Conservation (phyloP, 2,797 vertebrate species). For the Melanotaenia boesemani region DNA sequence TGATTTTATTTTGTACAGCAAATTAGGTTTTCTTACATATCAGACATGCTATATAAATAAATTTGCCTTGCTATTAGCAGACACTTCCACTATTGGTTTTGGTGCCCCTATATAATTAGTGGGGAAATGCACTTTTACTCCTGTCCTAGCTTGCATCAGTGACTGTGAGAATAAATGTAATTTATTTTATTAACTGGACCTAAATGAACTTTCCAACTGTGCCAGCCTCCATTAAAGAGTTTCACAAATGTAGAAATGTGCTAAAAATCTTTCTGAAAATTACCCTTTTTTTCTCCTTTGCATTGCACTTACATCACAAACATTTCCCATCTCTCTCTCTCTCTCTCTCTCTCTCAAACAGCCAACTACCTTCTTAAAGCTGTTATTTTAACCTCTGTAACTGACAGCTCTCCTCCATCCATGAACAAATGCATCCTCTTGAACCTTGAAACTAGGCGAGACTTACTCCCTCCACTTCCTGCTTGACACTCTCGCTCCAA, state of each 20-base stretch:
- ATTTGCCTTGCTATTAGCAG: not conserved
- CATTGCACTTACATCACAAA: constrained; percentile 6
- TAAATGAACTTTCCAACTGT: constrained; percentile 20
- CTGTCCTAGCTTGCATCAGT: constrained; percentile 35
- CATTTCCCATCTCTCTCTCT: not conserved
- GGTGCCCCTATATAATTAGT: constrained; percentile 49
- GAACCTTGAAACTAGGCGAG: constrained; percentile 44
- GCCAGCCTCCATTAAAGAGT: constrained; percentile 27
- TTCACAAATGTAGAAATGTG: constrained; percentile 16
- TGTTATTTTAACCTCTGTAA: constrained; percentile 59
- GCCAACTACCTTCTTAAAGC: not conserved
- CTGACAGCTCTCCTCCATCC: constrained; percentile 44
- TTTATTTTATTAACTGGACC: constrained; percentile 58
- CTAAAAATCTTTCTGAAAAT: not conserved
- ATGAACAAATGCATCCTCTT: constrained; percentile 50
- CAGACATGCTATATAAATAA: no score
- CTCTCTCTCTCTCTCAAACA: not conserved
- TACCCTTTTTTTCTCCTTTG: constrained; percentile 2
- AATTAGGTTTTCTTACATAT: no score
- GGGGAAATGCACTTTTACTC: constrained; percentile 13
- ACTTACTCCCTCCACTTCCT: constrained; percentile 46
- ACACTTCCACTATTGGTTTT: constrained; percentile 21
- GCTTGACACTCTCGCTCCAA: constrained; percentile 26
- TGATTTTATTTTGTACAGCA: no score
- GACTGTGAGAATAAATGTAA: constrained; percentile 31